Evolutionary conservation across 1,140 invertebrate species (phyloP), one percentile per base, ranked within the genome.

Genomic region (Drosophila carrolli): DNA sequence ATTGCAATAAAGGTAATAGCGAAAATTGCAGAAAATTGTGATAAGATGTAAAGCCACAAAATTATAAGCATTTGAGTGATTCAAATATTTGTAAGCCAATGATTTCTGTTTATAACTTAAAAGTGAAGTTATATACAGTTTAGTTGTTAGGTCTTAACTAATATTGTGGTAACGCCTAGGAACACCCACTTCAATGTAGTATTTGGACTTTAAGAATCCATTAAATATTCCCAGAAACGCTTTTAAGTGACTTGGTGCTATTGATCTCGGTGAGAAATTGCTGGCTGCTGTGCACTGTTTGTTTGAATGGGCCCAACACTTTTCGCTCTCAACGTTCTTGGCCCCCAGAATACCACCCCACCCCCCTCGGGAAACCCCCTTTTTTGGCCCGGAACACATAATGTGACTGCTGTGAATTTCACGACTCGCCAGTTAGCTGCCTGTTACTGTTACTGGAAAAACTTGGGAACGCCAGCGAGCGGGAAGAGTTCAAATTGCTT

Each of bases 391-490:
- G 27, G 53, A 61, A 78, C 68, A 77, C 62, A 67, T 84, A 84
- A 84, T 84, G 79, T 88, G 79, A 86, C 83, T 88, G 83, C 83
- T 88, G 83, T 88, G 78, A 86, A 88, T 79, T 82, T 78, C 83
- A 86, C 83, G 83, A 86, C 73, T 88, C 75, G 65, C 59, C 78
- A 78, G 82, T 82, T 82, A 78, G 73, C 60, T 85, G 62, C 70
- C 51, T 63, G 78, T 65, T 75, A 63, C 72, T 71, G 75, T 63
- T 70, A 55, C 70, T 47, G 62, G 53, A 47, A 72, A n/a, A 4
- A 48, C 55, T 41, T 71, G 61, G 37, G 54, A 66, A 44, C 32
- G 50, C 50, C 38, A 35, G 43, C 13, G 27, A 38, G 44, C 29
- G 50, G 63, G 46, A 75, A 57, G 57, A 88, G 86, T 86, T 86